Evolutionary conservation across 2,797 vertebrate genomes (phyloP), one percentile per base, ranked within the genome.

Genomic region (Anguilla obscura): DNA sequence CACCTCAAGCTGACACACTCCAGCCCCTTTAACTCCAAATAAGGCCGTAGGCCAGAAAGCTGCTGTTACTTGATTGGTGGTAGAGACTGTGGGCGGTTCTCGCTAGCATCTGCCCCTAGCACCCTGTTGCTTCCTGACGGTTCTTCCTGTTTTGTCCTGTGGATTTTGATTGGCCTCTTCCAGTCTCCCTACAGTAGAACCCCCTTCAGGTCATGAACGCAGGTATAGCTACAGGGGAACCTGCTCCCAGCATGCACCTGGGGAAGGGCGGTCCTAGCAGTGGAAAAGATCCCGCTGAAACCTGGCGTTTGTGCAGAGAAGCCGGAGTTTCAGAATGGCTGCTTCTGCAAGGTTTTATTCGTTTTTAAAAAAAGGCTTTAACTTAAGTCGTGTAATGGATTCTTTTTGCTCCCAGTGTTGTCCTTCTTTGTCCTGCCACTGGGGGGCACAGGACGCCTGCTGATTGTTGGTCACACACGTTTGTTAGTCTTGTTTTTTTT

Each of bases 141-240:
- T 45, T 82, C 90, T 84, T 83, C 90, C 91, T 54, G 86, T 89
- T 84, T 89, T 86, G 9, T 87, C 86, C 52, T 91, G 89, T 93
- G 82, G 86, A 84, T 48, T 87, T 90, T 91, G 89, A 71, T 71
- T 71, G 9, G 7, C 1, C 27, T 30, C 10, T 74, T 74, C 69
- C 9, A 33, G 27, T 4, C n/a, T 5, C n/a, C 21, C 63, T 1
- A 4, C 21, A n/a, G 24, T 21, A 24, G 63, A 60, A 16, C 90
- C 88, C 91, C 91, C 91, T 89, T 89, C 92, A 91, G 93, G 0
- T 58, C 0, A 54, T 90, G 94, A 93, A 79, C 89, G 92, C 94
- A 95, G 95, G 96, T 94, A 96, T 97, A 93, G 95, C 93, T 97
- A 96, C 96, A 97, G 96, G 97, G 96, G 97, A 97, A 94, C 96